Conservation (phyloP, 35 echinoderm and acorn worm species). For the Patiria miniata region DNA sequence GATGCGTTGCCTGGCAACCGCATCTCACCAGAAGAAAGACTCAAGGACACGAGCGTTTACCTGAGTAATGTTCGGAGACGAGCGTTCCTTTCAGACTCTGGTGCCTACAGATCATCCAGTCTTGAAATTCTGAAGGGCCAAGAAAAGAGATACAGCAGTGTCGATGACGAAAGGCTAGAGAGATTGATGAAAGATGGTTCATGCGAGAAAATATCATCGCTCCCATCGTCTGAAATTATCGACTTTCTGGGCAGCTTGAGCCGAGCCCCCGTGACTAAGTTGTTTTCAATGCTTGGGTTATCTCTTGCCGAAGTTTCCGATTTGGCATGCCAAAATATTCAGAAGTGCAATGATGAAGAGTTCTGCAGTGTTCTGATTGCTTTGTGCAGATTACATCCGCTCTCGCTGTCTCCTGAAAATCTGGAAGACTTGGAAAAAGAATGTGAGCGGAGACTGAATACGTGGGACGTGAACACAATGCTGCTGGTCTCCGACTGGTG, state of each 20-base stretch:
- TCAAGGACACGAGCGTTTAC: neutral
- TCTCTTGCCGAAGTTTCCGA: neutral
- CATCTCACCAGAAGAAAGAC: neutral
- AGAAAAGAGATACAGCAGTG: neutral
- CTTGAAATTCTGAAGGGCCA: neutral
- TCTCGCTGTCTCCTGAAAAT: neutral
- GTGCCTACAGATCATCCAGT: constrained; percentile 6
- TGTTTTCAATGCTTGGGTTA: neutral
- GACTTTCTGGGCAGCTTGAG: neutral
- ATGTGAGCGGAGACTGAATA: constrained; percentile 20
- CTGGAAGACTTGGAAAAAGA: constrained; percentile 15
- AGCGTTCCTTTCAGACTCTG: neutral
- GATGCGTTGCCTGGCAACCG: neutral
- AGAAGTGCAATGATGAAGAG: neutral
- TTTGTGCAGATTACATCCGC: neutral
- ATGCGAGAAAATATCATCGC: neutral
- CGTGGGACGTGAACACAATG: constrained; percentile 50
- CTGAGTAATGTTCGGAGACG: neutral
- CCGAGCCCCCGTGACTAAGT: neutral
- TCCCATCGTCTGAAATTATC: neutral
- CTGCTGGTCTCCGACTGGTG: constrained; percentile 63
- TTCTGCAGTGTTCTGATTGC: neutral
- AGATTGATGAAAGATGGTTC: neutral
- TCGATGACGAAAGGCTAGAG: neutral
- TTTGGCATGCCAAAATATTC: neutral